phyloP scores from a whole-genome alignment of 1,140 invertebrate genomes.

The Panagrolaimus sp. region DNA sequence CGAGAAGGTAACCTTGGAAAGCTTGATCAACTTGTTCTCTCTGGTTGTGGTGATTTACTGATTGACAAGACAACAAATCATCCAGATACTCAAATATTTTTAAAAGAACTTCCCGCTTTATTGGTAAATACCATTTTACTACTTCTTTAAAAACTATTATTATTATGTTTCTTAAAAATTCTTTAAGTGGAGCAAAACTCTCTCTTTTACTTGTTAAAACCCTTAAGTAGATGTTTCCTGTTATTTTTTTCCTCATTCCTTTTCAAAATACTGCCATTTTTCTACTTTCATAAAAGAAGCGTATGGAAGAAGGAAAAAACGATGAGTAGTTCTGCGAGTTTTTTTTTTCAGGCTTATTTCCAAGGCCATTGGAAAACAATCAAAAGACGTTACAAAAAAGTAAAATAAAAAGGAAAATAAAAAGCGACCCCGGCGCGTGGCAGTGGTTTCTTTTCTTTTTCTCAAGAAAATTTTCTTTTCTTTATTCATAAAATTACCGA shows the following conservation, averaged over 20 bases:
- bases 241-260: neutral
- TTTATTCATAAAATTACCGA: no score
- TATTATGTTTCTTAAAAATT: slow-evolving; percentile 15
- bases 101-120: slow-evolving; percentile 67
- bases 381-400: no score
- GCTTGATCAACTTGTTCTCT: slow-evolving; percentile 60
- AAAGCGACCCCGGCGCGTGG: neutral
- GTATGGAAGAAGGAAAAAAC: neutral
- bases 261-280: no score
- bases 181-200: no score
- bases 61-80: slow-evolving; percentile 68
- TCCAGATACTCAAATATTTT: slow-evolving; percentile 66
- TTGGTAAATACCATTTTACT: slow-evolving; percentile 62
- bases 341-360: neutral
- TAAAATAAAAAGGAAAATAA: no score
- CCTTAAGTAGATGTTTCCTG: slow-evolving; percentile 13
- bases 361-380: neutral
- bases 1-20: slow-evolving; percentile 59
- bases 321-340: neutral
- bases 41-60: slow-evolving; percentile 64
- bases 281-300: no score
- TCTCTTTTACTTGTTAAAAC: neutral
- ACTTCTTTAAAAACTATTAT: slow-evolving; percentile 29
- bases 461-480: no score
- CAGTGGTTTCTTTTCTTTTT: neutral